These are phyloP conservation scores for Rhogogaster chlorosoma DNA, from an alignment of 2,888 invertebrate species.

Conservation along the genomic window DNA sequence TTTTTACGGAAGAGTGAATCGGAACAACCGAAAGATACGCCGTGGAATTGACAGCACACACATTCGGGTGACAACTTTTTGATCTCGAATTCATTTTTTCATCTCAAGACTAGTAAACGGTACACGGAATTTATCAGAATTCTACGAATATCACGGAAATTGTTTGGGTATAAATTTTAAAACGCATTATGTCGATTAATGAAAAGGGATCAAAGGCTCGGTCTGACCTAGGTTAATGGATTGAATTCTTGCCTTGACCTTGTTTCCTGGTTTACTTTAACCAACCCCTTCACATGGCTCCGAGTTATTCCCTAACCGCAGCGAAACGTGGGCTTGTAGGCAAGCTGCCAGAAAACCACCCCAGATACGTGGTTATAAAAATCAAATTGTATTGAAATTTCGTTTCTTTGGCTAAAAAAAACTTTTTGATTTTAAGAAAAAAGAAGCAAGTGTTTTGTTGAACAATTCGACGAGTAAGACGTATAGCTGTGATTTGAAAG, in stretches of 20 bases:
- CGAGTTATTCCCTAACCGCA: constrained; percentile 2
- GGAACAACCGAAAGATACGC: not conserved
- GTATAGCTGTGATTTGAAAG: not conserved
- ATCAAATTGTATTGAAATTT: too few species aligned
- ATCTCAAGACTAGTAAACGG: too few species aligned
- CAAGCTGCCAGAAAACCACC: constrained; percentile 29
- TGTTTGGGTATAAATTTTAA: not conserved
- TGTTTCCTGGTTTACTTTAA: constrained; percentile 41
- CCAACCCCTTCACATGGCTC: not conserved
- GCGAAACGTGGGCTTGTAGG: constrained; percentile 9
- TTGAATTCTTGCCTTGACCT: constrained; percentile 30
- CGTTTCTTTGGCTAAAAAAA: too few species aligned
- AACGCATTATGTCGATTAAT: constrained; percentile 11
- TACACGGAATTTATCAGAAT: not conserved
- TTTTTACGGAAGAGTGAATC: not conserved
- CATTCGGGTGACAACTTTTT: too few species aligned
- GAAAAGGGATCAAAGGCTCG: not conserved
- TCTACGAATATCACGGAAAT: not conserved
- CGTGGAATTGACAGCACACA: not conserved
- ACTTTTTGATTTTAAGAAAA: too few species aligned
- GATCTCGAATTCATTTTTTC: too few species aligned
- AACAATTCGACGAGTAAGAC: too few species aligned
- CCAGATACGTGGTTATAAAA: constrained; percentile 25
- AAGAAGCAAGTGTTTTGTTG: too few species aligned
- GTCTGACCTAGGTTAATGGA: constrained; percentile 15